Evolutionary conservation across 2,113 vertebrate genomes (phyloP).

Genomic region (Gnathonemus echidnorhynchus): DNA sequence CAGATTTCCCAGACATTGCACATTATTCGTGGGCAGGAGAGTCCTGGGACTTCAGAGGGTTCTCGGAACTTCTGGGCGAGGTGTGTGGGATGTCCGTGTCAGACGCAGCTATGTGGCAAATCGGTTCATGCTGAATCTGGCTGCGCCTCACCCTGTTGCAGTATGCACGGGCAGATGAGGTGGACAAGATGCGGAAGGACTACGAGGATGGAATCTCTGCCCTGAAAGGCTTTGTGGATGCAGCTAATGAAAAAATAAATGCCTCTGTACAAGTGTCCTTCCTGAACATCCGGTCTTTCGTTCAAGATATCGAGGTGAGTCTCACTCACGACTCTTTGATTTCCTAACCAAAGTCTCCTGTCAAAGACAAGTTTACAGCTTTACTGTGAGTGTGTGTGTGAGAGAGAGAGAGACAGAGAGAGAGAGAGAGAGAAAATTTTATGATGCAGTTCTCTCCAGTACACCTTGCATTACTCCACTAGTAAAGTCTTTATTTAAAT

Average conservation of each 20-base stretch:
- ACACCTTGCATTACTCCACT: background rate
- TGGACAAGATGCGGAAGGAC: slow-evolving; percentile 83
- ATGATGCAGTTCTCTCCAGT: background rate
- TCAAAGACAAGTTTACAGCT: background rate
- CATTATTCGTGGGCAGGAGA: background rate
- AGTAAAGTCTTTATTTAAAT: background rate
- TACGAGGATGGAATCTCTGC: slow-evolving; percentile 71
- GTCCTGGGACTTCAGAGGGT: background rate
- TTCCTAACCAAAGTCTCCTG: background rate
- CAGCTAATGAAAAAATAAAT: slow-evolving; percentile 72
- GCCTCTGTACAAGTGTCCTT: slow-evolving; percentile 78
- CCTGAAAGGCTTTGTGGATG: slow-evolving; percentile 76
- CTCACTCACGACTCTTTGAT: background rate
- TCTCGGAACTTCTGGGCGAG: background rate
- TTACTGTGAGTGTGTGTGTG: background rate
- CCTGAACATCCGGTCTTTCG: slow-evolving; percentile 76
- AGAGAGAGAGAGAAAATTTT: background rate
- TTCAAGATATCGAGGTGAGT: slow-evolving; percentile 83
- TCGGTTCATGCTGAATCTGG: background rate
- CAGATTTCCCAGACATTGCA: background rate
- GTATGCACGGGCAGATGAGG: slow-evolving; percentile 88
- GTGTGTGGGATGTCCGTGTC: background rate
- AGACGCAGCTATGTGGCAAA: background rate
- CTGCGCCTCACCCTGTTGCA: slow-evolving; percentile 40
- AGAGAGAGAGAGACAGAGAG: background rate